phyloP scores from a whole-genome alignment of 2,113 vertebrate species.

The Callorhinus ursinus region DNA sequence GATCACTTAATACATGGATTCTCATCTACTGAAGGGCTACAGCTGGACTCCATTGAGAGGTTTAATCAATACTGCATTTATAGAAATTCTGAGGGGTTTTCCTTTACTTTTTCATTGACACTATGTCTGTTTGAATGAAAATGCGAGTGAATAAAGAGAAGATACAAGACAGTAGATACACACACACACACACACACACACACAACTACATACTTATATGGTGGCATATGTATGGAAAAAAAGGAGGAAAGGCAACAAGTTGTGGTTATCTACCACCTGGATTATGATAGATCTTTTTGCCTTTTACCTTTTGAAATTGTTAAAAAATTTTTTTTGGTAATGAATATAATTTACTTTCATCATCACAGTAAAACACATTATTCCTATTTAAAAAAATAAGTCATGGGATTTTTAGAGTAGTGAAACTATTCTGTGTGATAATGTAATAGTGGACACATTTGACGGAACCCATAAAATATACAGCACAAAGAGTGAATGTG shows the following conservation, averaged over 20 bases:
- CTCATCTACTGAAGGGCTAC: background rate
- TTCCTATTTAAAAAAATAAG: background rate
- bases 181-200: background rate
- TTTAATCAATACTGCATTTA: background rate
- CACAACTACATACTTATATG: background rate
- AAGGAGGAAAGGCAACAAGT: background rate
- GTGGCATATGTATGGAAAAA: background rate
- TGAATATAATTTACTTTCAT: background rate
- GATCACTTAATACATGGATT: background rate
- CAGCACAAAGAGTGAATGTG: background rate
- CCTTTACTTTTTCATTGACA: background rate
- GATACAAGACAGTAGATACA: background rate
- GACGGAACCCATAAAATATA: background rate
- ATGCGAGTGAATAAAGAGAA: background rate
- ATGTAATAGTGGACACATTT: background rate
- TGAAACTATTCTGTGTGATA: background rate
- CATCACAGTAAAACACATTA: background rate
- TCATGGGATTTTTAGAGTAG: background rate
- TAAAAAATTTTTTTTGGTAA: background rate
- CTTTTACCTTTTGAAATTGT: background rate
- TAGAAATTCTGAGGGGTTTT: background rate
- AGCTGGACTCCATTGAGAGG: background rate
- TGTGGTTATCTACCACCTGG: background rate
- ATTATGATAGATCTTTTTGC: background rate
- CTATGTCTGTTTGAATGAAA: background rate